These are phyloP conservation scores for Zaprionus capensis DNA, from an alignment of 1,140 invertebrate genomes.

Conservation along the genomic window DNA sequence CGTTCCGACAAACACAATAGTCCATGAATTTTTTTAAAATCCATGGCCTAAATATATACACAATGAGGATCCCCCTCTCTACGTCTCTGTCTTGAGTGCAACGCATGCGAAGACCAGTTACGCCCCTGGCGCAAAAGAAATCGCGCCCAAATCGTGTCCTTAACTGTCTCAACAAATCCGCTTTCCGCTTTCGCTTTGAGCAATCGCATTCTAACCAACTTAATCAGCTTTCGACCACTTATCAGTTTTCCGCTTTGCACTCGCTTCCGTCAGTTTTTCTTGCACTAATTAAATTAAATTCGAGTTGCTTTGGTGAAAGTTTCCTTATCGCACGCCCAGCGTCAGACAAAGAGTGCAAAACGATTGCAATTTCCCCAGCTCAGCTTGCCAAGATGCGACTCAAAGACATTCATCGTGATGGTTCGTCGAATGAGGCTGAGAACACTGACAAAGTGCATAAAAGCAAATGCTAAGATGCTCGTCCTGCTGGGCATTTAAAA, in stretches of 20 bases:
- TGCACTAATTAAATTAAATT: conserved; percentile 72
- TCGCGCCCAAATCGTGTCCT: conserved; percentile 24
- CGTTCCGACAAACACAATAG: too few relatives aligned
- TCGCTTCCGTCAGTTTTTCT: conserved; percentile 27
- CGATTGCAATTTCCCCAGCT: conserved; percentile 11
- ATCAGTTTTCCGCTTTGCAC: conserved; percentile 33
- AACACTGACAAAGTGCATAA: conserved; percentile 30
- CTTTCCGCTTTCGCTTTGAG: conserved; percentile 63
- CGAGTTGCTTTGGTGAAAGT: conserved; percentile 57
- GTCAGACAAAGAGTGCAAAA: conserved; percentile 15
- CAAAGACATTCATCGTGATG: conserved; percentile 42
- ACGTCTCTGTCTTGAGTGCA: neutral
- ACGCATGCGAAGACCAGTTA: neutral
- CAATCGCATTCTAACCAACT: conserved; percentile 28
- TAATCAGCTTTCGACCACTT: conserved; percentile 55
- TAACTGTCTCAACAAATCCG: conserved; percentile 60
- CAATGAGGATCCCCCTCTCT: neutral
- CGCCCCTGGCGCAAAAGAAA: conserved; percentile 3
- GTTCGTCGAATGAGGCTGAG: neutral
- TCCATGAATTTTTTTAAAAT: too few relatives aligned
- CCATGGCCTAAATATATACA: too few relatives aligned
- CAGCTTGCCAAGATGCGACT: neutral
- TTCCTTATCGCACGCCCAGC: conserved; percentile 55
- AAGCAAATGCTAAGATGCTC: conserved; percentile 60
- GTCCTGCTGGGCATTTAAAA: conserved; percentile 2